Percentiles rank a stretch among this genome's conserved stretches.
These are phyloP conservation scores for Wiebesia pumilae DNA, from an alignment of 1,140 invertebrate genomes.

Conservation along the genomic window DNA sequence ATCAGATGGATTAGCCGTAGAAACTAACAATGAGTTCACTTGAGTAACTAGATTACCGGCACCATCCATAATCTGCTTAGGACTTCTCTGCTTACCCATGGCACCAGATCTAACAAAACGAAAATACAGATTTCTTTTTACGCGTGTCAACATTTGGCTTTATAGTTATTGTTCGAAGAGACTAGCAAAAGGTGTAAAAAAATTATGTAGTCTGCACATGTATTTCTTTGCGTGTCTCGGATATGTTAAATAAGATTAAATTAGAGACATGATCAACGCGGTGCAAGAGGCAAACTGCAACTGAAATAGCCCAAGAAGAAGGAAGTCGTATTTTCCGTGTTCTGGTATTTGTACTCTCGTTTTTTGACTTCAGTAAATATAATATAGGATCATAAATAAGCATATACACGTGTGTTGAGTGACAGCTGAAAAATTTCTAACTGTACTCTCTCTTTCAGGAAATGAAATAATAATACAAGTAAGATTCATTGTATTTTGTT, in stretches of 20 bases:
- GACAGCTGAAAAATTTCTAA: too few species aligned
- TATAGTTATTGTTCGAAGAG: neutral
- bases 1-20: conserved; percentile 81
- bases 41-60: conserved; percentile 72
- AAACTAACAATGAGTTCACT: conserved; percentile 77
- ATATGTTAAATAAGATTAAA: conserved; percentile 11
- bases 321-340: conserved; percentile 58
- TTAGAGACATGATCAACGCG: conserved; percentile 58
- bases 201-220: neutral
- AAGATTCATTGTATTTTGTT: too few species aligned
- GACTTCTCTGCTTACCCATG: conserved; percentile 63
- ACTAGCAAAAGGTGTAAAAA: neutral
- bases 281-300: conserved; percentile 66
- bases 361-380: neutral
- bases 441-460: too few species aligned
- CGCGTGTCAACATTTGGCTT: conserved; percentile 3
- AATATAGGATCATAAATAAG: too few species aligned
- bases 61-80: conserved; percentile 64
- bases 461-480: too few species aligned
- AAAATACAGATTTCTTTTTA: conserved; percentile 44
- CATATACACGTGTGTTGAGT: too few species aligned
- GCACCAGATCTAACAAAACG: conserved; percentile 57
- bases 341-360: neutral
- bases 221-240: neutral
- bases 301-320: conserved; percentile 70